Conservation (phyloP, 2,888 invertebrate genomes). For the Archips xylosteana region DNA sequence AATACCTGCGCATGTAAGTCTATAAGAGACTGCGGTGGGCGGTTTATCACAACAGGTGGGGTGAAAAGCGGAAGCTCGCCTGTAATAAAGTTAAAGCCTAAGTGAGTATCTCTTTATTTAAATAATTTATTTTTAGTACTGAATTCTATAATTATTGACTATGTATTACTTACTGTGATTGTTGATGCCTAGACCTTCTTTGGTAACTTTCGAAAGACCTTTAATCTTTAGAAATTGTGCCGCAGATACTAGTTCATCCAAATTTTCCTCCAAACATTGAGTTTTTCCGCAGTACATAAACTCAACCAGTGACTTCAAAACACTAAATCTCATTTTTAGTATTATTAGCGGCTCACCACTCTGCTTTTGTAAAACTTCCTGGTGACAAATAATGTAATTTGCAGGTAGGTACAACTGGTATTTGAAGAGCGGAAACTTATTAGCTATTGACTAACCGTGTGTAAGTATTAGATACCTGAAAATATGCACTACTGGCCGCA, state of each 20-base stretch:
- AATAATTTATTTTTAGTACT: neutral
- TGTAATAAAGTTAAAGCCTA: slow-evolving; percentile 47
- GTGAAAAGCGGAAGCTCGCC: slow-evolving; percentile 78
- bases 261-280: slow-evolving; percentile 88
- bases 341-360: slow-evolving; percentile 86
- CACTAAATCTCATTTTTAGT: slow-evolving; percentile 89
- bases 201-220: slow-evolving; percentile 85
- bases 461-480: slow-evolving; percentile 84
- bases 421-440: neutral
- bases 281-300: slow-evolving; percentile 93
- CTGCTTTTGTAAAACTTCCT: slow-evolving; percentile 87
- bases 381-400: slow-evolving; percentile 11
- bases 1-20: slow-evolving; percentile 75
- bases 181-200: slow-evolving; percentile 78
- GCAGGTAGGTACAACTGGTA: neutral
- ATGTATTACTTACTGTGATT: slow-evolving; percentile 69
- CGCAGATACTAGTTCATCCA: slow-evolving; percentile 89
- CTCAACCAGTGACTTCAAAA: slow-evolving; percentile 89
- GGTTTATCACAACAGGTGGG: slow-evolving; percentile 79
- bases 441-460: neutral
- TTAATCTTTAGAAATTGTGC: slow-evolving; percentile 90
- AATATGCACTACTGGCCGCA: slow-evolving; percentile 90
- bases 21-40: slow-evolving; percentile 76
- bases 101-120: too few species aligned
- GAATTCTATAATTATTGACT: neutral